phyloP scores from a whole-genome alignment of 1,140 invertebrate genomes.

The Drosophila baimaii region DNA sequence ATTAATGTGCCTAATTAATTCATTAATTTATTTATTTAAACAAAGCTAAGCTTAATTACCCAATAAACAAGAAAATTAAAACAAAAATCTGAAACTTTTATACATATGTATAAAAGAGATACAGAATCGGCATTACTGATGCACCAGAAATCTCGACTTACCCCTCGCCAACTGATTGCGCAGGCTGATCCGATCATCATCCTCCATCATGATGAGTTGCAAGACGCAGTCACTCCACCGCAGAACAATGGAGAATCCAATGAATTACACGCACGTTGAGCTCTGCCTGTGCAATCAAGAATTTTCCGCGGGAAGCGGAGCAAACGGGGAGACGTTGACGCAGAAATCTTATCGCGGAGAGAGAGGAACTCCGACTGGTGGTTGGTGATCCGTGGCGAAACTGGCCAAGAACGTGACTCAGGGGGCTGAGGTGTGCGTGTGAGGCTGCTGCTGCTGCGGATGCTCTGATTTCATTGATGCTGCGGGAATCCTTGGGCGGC shows the following conservation, averaged over 20 bases:
- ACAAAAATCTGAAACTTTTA: background rate
- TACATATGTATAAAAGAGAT: background rate
- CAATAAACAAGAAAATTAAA: background rate
- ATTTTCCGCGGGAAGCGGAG: background rate
- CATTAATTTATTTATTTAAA: background rate
- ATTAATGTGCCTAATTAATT: background rate
- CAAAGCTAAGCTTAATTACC: too few relatives aligned
- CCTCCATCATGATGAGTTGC: slow-evolving; percentile 45
- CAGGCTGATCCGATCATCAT: slow-evolving; percentile 45
- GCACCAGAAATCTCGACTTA: slow-evolving; percentile 29
- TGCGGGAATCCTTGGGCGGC: slow-evolving; percentile 19
- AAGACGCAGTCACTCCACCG: slow-evolving; percentile 21
- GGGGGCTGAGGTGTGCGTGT: slow-evolving; percentile 18
- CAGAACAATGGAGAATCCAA: slow-evolving; percentile 22
- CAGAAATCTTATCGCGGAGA: slow-evolving; percentile 5
- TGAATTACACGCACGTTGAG: slow-evolving; percentile 10
- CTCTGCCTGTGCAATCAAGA: slow-evolving; percentile 1
- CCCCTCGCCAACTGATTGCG: slow-evolving; percentile 51
- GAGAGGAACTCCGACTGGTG: background rate
- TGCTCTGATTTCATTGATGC: slow-evolving; percentile 30
- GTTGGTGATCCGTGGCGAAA: slow-evolving; percentile 28
- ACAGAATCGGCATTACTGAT: background rate
- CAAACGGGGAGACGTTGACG: background rate
- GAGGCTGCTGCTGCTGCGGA: background rate
- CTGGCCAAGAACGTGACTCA: slow-evolving; percentile 35